Evolutionary conservation across 2,888 invertebrate genomes (phyloP).

Genomic region (Acanthosepion lycidas): DNA sequence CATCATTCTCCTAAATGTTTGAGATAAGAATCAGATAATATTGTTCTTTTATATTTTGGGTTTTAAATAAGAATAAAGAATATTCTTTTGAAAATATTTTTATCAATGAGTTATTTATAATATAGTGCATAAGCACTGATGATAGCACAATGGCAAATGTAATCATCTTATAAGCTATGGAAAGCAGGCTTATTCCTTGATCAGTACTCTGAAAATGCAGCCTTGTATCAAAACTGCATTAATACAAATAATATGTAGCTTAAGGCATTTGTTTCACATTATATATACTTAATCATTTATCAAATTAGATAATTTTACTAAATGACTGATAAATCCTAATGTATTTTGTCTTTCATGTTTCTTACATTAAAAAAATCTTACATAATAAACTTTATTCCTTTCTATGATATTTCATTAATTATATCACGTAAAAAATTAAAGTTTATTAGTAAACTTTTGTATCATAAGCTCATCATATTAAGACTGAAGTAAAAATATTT

Average conservation of each 20-base stretch:
- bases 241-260: no score
- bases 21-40: not conserved
- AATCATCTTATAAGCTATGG: not conserved
- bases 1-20: not conserved
- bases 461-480: no score
- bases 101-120: not conserved
- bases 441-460: no score
- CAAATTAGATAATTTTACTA: not conserved
- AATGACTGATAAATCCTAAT: not conserved
- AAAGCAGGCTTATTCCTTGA: not conserved
- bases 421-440: not conserved
- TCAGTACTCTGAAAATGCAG: not conserved
- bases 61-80: not conserved
- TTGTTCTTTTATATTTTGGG: not conserved
- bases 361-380: not conserved
- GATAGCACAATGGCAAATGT: not conserved
- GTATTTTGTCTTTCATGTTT: not conserved
- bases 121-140: constrained; percentile 46
- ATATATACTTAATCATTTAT: not conserved
- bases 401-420: not conserved
- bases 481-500: no score
- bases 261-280: no score
- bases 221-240: no score
- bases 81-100: constrained; percentile 25
- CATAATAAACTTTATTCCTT: not conserved